Conservation (phyloP, 2,797 vertebrate species). For the Melanotaenia nigrans region DNA sequence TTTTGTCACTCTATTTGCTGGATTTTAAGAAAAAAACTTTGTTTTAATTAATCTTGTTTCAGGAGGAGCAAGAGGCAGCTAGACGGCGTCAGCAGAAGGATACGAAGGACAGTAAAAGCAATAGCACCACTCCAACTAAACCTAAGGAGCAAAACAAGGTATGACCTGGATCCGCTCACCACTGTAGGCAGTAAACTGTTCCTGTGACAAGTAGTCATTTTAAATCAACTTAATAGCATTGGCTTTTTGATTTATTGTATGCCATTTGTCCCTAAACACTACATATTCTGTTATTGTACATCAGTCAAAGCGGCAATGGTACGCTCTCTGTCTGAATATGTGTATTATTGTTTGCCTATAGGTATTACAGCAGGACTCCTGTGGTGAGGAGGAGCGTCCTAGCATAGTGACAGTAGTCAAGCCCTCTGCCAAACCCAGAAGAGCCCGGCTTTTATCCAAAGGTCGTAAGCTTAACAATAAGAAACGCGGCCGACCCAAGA, state of each 20-base stretch:
- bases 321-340: not conserved
- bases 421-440: constrained; percentile 89
- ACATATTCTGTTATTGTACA: not conserved
- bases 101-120: constrained; percentile 92
- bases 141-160: constrained; percentile 90
- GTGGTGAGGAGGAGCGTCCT: constrained; percentile 90
- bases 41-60: constrained; percentile 4
- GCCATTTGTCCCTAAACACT: not conserved
- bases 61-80: constrained; percentile 99
- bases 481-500: constrained; percentile 97
- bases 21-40: constrained; percentile 3
- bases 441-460: constrained; percentile 90
- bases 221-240: not conserved
- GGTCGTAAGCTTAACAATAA: constrained; percentile 93
- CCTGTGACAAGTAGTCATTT: not conserved
- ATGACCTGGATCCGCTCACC: not conserved
- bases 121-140: constrained; percentile 95
- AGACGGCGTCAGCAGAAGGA: constrained; percentile 93
- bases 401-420: constrained; percentile 85
- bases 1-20: not conserved
- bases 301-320: not conserved
- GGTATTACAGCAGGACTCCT: constrained; percentile 86
- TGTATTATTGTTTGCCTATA: not conserved
- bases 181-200: not conserved
- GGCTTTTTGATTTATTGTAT: not conserved